Evolutionary conservation across 2,888 invertebrate genomes (phyloP).

Genomic region (Drosophila recens): DNA sequence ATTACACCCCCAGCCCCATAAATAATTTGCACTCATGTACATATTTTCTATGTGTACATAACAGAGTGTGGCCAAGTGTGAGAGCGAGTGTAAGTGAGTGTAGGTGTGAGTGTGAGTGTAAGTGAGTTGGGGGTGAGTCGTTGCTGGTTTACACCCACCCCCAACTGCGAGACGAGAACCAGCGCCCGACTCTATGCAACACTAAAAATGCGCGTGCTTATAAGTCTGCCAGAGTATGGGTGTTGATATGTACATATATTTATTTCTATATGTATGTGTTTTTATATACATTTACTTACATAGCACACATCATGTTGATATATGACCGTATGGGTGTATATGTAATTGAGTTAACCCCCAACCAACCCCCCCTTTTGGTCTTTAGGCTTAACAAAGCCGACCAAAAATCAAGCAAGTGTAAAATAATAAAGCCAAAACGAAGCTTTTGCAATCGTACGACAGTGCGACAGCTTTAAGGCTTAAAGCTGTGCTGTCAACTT

Average conservation of each 20-base stretch:
- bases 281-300: constrained; percentile 18
- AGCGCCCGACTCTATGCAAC: constrained; percentile 78
- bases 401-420: constrained; percentile 35
- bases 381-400: constrained; percentile 25
- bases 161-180: constrained; percentile 42
- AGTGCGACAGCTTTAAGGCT: constrained; percentile 66
- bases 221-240: constrained; percentile 44
- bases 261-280: constrained; percentile 12
- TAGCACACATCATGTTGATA: constrained; percentile 37
- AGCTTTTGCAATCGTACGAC: constrained; percentile 39
- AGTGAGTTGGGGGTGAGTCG: constrained; percentile 19
- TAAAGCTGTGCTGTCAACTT: constrained; percentile 61
- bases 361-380: neutral
- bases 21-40: constrained; percentile 65
- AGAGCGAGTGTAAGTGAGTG: constrained; percentile 14
- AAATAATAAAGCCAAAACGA: constrained; percentile 51
- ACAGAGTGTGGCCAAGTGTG: constrained; percentile 24
- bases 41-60: constrained; percentile 63
- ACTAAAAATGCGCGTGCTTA: constrained; percentile 75
- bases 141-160: constrained; percentile 61
- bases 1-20: constrained; percentile 31
- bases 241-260: constrained; percentile 13
- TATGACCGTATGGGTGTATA: constrained; percentile 38
- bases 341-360: constrained; percentile 51
- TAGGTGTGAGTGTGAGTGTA: constrained; percentile 20